Percentiles rank a stretch among this genome's conserved stretches.
These are phyloP conservation scores for Musca vetustissima DNA, from an alignment of 1,140 invertebrate genomes.

Conservation along the genomic window DNA sequence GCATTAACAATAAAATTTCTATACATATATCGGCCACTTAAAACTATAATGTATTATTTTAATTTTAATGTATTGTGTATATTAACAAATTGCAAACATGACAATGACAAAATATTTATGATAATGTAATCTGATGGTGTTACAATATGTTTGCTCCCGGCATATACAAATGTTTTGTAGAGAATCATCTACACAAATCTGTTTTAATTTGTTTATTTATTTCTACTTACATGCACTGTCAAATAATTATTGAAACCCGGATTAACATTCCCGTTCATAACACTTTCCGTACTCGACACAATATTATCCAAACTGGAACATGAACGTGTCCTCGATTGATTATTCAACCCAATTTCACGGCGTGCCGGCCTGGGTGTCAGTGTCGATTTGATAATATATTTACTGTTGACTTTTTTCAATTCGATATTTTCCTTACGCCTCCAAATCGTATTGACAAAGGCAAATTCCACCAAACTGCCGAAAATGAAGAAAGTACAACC, in stretches of 20 bases:
- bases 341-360: slow-evolving; percentile 64
- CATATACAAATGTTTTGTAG: too few relatives aligned
- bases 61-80: too few relatives aligned
- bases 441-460: slow-evolving; percentile 87
- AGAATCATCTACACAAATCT: too few relatives aligned
- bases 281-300: slow-evolving; percentile 50
- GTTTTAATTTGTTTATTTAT: too few relatives aligned
- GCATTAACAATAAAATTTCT: too few relatives aligned
- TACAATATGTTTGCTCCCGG: too few relatives aligned
- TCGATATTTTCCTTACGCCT: slow-evolving; percentile 80
- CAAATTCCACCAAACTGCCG: slow-evolving; percentile 83
- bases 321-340: slow-evolving; percentile 61
- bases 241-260: slow-evolving; percentile 65
- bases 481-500: slow-evolving; percentile 83
- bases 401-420: slow-evolving; percentile 81
- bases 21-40: too few relatives aligned
- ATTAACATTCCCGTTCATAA: slow-evolving; percentile 48
- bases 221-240: slow-evolving; percentile 58
- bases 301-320: slow-evolving; percentile 67
- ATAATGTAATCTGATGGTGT: too few relatives aligned
- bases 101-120: too few relatives aligned
- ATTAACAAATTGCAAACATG: too few relatives aligned
- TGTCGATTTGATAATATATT: slow-evolving; percentile 80
- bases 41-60: too few relatives aligned
- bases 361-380: slow-evolving; percentile 73